Evolutionary conservation across 2,888 invertebrate genomes (phyloP), one percentile per base, ranked within the genome.

Genomic region (Harpagoxenus sublaevis): DNA sequence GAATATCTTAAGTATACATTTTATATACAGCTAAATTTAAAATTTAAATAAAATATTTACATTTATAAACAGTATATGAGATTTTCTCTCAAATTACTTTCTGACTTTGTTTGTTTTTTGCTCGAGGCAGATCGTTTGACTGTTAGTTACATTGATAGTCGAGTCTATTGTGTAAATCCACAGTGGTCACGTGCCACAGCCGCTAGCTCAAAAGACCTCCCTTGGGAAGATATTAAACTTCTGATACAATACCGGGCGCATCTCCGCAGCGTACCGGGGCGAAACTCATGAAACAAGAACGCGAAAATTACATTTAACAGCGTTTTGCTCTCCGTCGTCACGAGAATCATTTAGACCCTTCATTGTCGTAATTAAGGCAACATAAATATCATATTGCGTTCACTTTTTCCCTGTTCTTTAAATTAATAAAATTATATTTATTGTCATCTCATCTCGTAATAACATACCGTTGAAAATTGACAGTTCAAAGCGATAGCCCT

Each of bases 191-290:
- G 94, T 94, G 94, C 87, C 92, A 28, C 23, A 73, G 73, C 85
- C 89, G 84, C 71, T 68, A 82, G 83, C 88, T 89, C 88, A 89
- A 89, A 91, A 87, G 89, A 62, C 81, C 73, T 82, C 78, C 78
- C 86, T 89, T 92, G 91, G 92, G 92, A 93, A 92, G 94, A 94
- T 94, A 94, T 94, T 94, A 94, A 94, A 94, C 93, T 93, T 92
- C 90, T 87, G 89, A 91, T 88, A 92, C 91, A 91, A 92, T 91
- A 86, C 87, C 81, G 74, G 75, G 83, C 84, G 83, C 55, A 71
- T 57, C 77, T 35, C 48, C 23, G 57, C 18, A 66, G 57, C 48
- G 73, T 68, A 78, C 62, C 12, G 70, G 48, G 48, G 15, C 48
- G 79, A 62, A 84, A 86, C 65, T 86, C 68, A 35, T 18, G 55